Conservation (phyloP, 1,140 invertebrate genomes). For the Armadillidium nasatum region DNA sequence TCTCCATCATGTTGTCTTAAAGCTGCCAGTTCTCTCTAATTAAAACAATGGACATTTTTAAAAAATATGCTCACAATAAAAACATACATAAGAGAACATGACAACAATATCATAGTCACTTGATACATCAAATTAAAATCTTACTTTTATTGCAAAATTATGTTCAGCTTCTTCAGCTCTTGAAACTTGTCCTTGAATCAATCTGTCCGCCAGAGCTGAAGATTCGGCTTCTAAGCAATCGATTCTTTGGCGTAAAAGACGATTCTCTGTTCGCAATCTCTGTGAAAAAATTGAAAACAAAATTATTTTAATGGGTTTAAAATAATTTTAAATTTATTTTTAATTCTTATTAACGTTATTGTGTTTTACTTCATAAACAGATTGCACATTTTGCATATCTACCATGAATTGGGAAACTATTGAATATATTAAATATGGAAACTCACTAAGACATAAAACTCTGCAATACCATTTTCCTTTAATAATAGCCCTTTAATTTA, state of each 20-base stretch:
- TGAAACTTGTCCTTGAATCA: conserved; percentile 93
- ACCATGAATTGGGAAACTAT: no score
- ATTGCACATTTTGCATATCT: no score
- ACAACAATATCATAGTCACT: neutral
- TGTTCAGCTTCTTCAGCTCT: conserved; percentile 73
- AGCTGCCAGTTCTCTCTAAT: conserved; percentile 63
- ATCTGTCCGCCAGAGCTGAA: conserved; percentile 78
- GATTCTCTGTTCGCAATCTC: conserved; percentile 90
- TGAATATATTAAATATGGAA: no score
- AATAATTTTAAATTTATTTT: no score
- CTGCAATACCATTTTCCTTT: no score
- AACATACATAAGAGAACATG: conserved; percentile 52
- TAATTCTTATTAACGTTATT: no score
- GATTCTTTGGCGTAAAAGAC: conserved; percentile 83
- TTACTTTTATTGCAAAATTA: conserved; percentile 54
- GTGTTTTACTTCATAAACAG: no score
- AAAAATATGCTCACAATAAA: no score
- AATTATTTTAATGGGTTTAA: no score
- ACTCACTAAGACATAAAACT: no score
- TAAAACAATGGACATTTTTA: neutral
- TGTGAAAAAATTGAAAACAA: conserved; percentile 52
- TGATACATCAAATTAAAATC: neutral
- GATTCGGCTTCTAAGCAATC: conserved; percentile 90
- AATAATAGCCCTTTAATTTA: no score
- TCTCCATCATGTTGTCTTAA: conserved; percentile 70